A percentile compares a stretch with the other conserved stretches of the same genome.
phyloP scores from a whole-genome alignment of 2,888 invertebrate species.

The Syrista parreyssii region DNA sequence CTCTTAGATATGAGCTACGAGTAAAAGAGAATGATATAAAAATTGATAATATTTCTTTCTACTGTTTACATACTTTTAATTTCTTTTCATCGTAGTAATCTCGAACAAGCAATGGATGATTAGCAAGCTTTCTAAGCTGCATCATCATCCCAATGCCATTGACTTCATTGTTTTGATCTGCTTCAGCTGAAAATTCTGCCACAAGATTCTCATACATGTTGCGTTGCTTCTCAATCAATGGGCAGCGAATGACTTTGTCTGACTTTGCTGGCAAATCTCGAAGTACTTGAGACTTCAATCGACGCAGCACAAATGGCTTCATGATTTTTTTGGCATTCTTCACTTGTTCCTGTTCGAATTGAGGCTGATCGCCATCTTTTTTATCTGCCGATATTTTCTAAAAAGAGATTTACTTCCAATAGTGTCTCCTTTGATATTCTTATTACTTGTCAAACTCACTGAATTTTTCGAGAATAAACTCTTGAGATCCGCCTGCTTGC shows the following conservation, averaged over 20 bases:
- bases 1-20: conserved; percentile 75
- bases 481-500: conserved; percentile 88
- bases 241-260: conserved; percentile 75
- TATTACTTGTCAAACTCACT: conserved; percentile 63
- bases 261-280: conserved; percentile 87
- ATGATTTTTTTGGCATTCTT: conserved; percentile 94
- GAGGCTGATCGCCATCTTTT: conserved; percentile 72
- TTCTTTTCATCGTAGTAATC: conserved; percentile 77
- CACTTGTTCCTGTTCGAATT: conserved; percentile 92
- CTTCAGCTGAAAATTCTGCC: conserved; percentile 59
- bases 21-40: conserved; percentile 12
- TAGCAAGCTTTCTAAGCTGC: conserved; percentile 92
- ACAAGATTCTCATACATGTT: conserved; percentile 81
- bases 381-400: conserved; percentile 69
- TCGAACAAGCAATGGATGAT: conserved; percentile 90
- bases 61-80: conserved; percentile 56
- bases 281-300: conserved; percentile 88
- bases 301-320: conserved; percentile 92
- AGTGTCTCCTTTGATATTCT: not conserved
- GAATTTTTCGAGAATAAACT: conserved; percentile 85
- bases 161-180: conserved; percentile 46
- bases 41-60: conserved; percentile 28
- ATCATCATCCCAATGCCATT: conserved; percentile 78
- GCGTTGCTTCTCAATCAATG: conserved; percentile 80
- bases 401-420: conserved; percentile 20